phyloP scores from a whole-genome alignment of 2,113 vertebrate genomes.

The Apeltes quadracus region DNA sequence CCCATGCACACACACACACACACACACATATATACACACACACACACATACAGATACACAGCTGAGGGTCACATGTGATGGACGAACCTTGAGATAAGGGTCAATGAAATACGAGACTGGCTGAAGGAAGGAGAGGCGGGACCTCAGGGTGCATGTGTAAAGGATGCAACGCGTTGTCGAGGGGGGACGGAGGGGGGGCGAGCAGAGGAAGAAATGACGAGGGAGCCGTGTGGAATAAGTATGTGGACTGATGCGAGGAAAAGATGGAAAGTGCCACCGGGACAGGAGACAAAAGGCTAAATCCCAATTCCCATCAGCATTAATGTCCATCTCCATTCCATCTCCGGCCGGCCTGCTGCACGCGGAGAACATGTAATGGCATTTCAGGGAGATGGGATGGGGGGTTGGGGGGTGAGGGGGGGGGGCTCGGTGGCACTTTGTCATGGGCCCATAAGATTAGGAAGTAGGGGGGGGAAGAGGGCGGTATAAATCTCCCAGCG shows the following conservation, averaged over 20 bases:
- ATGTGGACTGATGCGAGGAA: conserved; percentile 27
- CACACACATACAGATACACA: conserved; percentile 4
- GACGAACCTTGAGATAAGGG: conserved; percentile 1
- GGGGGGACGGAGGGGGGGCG: conserved; percentile 1
- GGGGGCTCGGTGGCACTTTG: conserved; percentile 59
- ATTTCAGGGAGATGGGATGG: conserved; percentile 78
- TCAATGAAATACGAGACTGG: conserved; percentile 39
- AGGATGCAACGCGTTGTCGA: conserved; percentile 26
- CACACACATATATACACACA: conserved; percentile 8
- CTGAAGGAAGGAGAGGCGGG: conserved; percentile 14
- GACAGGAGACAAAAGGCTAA: conserved; percentile 70
- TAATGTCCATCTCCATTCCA: conserved; percentile 67
- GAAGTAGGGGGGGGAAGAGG: conserved; percentile 20
- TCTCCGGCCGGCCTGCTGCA: conserved; percentile 55
- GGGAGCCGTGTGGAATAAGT: conserved; percentile 10
- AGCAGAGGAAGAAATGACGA: conserved; percentile 13
- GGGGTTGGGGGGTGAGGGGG: background rate
- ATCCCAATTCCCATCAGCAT: conserved; percentile 76
- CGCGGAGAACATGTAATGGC: conserved; percentile 73
- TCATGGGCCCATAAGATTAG: conserved; percentile 63
- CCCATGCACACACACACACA: background rate
- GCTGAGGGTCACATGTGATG: background rate
- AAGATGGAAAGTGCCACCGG: conserved; percentile 45
- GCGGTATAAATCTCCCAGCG: conserved; percentile 77
- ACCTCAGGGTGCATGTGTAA: conserved; percentile 27